Base-by-base conservation (phyloP, 2,797 vertebrate genomes). In the Thamnophis elegans region DNA sequence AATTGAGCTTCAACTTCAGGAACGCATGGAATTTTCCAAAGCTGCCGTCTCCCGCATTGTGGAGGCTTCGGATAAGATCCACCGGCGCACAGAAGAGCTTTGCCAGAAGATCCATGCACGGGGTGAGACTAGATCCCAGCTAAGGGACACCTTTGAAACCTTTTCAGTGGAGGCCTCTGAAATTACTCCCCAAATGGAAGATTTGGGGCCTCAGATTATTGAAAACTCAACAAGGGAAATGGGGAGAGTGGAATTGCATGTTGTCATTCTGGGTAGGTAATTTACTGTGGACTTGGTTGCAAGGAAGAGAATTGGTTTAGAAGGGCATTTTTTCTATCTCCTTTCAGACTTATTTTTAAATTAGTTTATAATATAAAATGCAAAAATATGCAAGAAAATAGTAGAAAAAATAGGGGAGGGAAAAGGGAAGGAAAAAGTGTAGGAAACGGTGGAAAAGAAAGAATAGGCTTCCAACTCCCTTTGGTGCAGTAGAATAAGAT, bases 1-100 rank as follows among this genome's bases (percentile, higher is more conserved):
- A 94, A 98, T 99, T 8, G 97, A 98, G 78, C 97, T 99, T 88
- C 98, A 98, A 93, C 98, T 99, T n/a, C 98, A 99, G 92, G 98
- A 98, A 90, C 98, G 98, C 54, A 99, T 99, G 98, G 98, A 98
- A 90, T 99, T 99, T 96, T 99, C 98, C 97, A 99, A 99, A 96
- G 98, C 98, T 10, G 98, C 98, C 0, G 98, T 98, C 6, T 98
- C 98, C 89, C 98, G 98, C 56, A 97, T 99, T 8, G 98, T 99
- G 5, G 98, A 98, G 55, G 98, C 98, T 56, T 98, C 98, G 26
- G 98, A 98, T 96, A 96, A 97, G 91, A 98, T 99, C 25, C 98
- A 99, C 96, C 98, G 97, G 88, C 96, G 96, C 93, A 98, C 98
- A 3, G 98, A 99, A 56, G 97, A 97, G 20, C 98, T 99, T 95